Percentiles rank a stretch among this genome's conserved stretches.
Conservation (phyloP, 2,888 invertebrate genomes). For the Athrips mouffetella region DNA sequence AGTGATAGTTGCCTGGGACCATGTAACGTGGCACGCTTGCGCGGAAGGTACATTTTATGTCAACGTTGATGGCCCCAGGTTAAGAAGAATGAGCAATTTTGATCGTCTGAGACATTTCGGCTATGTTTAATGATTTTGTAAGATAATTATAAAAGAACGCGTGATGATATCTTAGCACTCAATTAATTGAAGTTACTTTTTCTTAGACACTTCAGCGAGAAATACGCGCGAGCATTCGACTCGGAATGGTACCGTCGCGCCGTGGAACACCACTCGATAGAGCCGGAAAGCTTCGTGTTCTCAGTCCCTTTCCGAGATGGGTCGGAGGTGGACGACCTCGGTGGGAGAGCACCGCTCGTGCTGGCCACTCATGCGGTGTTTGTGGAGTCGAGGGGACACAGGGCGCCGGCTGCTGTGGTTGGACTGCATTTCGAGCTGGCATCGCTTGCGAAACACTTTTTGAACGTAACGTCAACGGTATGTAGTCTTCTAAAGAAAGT, state of each 20-base stretch:
- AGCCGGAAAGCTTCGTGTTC: constrained; percentile 94
- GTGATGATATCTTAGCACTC: too few relatives aligned
- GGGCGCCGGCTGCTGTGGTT: constrained; percentile 94
- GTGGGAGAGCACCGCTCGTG: constrained; percentile 80
- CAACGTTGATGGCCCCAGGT: too few relatives aligned
- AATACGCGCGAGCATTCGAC: constrained; percentile 89
- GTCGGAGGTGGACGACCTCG: constrained; percentile 78
- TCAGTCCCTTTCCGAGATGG: constrained; percentile 89
- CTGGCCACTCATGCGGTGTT: constrained; percentile 95
- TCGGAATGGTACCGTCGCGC: constrained; percentile 94
- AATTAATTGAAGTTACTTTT: not conserved
- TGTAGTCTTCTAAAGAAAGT: constrained; percentile 32
- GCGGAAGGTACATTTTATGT: too few relatives aligned
- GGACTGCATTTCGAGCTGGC: constrained; percentile 92
- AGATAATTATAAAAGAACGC: too few relatives aligned
- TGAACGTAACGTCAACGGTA: constrained; percentile 93
- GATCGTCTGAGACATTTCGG: too few relatives aligned
- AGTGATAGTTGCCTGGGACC: too few relatives aligned
- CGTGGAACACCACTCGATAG: constrained; percentile 91
- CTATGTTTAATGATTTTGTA: too few relatives aligned
- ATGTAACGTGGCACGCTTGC: too few relatives aligned
- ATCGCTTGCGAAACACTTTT: constrained; percentile 88
- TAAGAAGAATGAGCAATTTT: too few relatives aligned
- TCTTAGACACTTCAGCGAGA: constrained; percentile 88
- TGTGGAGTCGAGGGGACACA: constrained; percentile 88